Conservation (phyloP, 2,113 vertebrate genomes). For the Hippocampus abdominalis region DNA sequence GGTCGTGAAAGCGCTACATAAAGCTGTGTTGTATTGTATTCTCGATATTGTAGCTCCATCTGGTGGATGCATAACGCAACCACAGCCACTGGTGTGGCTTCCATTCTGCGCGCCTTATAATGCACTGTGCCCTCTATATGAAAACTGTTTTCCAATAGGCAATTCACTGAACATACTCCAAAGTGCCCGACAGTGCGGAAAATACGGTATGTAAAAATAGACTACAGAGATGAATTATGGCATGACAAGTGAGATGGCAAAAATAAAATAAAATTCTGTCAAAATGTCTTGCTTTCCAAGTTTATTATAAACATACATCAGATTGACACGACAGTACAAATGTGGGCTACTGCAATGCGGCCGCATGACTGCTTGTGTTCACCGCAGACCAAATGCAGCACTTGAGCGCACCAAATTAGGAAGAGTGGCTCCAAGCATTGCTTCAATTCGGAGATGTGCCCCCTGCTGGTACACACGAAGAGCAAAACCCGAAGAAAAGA, state of each 20-base stretch:
- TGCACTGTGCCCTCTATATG: no score
- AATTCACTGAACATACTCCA: no score
- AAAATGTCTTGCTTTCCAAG: background rate
- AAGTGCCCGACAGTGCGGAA: background rate
- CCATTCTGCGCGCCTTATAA: no score
- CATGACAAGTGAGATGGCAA: background rate
- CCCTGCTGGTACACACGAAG: constrained; percentile 52
- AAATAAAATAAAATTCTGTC: background rate
- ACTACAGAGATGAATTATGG: background rate
- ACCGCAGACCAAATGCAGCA: background rate
- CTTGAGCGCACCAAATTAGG: background rate
- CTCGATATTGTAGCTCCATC: no score
- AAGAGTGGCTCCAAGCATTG: background rate
- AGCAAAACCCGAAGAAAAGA: background rate
- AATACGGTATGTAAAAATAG: background rate
- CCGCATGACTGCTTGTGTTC: background rate
- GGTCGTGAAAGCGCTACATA: no score
- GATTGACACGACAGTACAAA: background rate
- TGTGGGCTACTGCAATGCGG: background rate
- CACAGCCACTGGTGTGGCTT: no score
- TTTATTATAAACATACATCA: background rate
- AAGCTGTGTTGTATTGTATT: no score
- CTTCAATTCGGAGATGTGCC: constrained; percentile 35
- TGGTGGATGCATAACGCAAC: no score
- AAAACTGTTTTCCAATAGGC: no score